Percentiles rank a stretch among this genome's conserved stretches.
These are phyloP conservation scores for Chamaetylas fuelleborni DNA, from an alignment of 2,113 vertebrate genomes.

Conservation along the genomic window DNA sequence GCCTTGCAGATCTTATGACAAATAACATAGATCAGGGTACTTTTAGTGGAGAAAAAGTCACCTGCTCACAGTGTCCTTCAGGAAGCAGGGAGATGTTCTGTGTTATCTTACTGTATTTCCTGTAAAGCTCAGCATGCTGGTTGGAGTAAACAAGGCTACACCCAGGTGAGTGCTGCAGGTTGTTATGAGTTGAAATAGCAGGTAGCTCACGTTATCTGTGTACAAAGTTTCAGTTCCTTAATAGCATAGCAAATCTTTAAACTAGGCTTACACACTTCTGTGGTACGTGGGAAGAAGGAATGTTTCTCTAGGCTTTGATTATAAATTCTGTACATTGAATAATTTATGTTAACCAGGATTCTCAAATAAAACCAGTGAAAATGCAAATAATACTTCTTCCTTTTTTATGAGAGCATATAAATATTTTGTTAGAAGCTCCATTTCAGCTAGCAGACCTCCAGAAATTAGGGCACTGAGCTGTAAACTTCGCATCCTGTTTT, in stretches of 20 bases:
- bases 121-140: background rate
- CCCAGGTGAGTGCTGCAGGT: background rate
- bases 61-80: background rate
- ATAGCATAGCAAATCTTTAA: background rate
- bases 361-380: slow-evolving; percentile 18
- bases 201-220: background rate
- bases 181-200: background rate
- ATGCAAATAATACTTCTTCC: slow-evolving; percentile 16
- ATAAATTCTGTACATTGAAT: slow-evolving; percentile 28
- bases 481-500: slow-evolving; percentile 31
- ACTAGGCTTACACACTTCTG: background rate
- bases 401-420: background rate
- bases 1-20: background rate
- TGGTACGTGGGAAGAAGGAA: accelerated
- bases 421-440: slow-evolving; percentile 36
- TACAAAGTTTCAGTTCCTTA: background rate
- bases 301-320: background rate
- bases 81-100: background rate
- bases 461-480: slow-evolving; percentile 47
- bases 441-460: slow-evolving; percentile 42
- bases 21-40: background rate
- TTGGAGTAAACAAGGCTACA: slow-evolving; percentile 20
- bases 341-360: slow-evolving; percentile 3
- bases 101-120: slow-evolving; percentile 20
- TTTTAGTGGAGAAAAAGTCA: background rate